Percentiles rank a stretch among this genome's conserved stretches.
Conservation (phyloP, 2,113 vertebrate genomes). For the Hylia prasina region DNA sequence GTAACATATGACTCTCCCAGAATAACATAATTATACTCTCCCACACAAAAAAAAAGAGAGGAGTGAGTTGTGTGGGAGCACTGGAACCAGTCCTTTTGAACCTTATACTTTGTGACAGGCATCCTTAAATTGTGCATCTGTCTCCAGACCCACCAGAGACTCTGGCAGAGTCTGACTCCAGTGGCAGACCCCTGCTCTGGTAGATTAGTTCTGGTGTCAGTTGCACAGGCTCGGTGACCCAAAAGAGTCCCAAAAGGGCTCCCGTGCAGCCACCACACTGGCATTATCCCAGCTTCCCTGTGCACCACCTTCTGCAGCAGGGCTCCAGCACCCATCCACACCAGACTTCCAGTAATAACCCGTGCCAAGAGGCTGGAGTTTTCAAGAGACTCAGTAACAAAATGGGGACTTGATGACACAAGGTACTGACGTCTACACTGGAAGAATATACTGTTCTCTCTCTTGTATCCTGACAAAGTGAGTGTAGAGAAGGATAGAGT, state of each 20-base stretch:
- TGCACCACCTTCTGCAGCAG: rapidly evolving
- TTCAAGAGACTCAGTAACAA: background rate
- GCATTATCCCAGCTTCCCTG: background rate
- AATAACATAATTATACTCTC: background rate
- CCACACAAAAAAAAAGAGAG: background rate
- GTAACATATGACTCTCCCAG: background rate
- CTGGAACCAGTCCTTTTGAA: background rate
- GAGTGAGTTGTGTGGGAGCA: background rate
- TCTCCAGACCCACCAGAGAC: background rate
- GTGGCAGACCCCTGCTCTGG: background rate
- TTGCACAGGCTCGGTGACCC: background rate
- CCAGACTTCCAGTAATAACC: background rate
- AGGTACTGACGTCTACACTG: background rate
- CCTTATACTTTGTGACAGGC: constrained; percentile 13
- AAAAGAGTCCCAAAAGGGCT: background rate
- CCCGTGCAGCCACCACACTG: rapidly evolving
- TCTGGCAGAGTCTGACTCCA: background rate
- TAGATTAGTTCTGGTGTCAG: background rate
- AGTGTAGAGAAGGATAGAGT: background rate
- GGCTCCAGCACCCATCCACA: background rate
- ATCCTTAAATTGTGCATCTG: constrained; percentile 3
- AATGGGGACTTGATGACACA: background rate
- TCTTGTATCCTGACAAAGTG: background rate
- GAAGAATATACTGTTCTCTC: background rate
- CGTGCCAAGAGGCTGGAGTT: background rate